Conservation (phyloP, 2,797 vertebrate genomes). For the Phaenicophaeus curvirostris region DNA sequence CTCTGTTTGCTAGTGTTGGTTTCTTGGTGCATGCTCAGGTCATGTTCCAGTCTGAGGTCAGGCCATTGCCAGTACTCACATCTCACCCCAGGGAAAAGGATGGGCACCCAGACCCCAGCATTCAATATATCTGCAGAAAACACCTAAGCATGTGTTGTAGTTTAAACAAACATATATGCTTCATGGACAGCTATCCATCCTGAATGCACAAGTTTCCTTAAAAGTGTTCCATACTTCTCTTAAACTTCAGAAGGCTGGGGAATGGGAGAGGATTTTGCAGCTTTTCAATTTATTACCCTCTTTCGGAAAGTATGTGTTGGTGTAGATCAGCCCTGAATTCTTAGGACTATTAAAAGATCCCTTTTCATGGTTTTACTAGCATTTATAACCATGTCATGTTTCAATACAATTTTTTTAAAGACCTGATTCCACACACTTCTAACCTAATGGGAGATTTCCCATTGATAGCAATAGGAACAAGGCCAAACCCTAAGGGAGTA, state of each 20-base stretch:
- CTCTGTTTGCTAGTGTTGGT: not conserved
- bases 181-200: not conserved
- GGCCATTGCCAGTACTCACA: accelerated
- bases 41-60: not conserved
- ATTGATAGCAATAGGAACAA: not conserved
- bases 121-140: not conserved
- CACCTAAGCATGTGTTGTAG: not conserved
- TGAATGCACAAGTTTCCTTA: not conserved
- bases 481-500: not conserved
- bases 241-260: not conserved
- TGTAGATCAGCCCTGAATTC: not conserved
- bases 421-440: not conserved
- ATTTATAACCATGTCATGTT: not conserved
- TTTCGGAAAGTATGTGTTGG: not conserved
- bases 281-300: not conserved
- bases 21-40: not conserved
- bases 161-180: not conserved
- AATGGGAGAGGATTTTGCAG: accelerated
- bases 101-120: not conserved
- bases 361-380: not conserved
- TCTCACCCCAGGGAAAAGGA: not conserved
- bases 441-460: not conserved
- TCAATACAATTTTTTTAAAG: not conserved
- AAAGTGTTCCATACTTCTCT: not conserved
- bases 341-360: not conserved